Base-by-base conservation (phyloP, 2,888 invertebrate genomes). In the Spicauda simplicius region DNA sequence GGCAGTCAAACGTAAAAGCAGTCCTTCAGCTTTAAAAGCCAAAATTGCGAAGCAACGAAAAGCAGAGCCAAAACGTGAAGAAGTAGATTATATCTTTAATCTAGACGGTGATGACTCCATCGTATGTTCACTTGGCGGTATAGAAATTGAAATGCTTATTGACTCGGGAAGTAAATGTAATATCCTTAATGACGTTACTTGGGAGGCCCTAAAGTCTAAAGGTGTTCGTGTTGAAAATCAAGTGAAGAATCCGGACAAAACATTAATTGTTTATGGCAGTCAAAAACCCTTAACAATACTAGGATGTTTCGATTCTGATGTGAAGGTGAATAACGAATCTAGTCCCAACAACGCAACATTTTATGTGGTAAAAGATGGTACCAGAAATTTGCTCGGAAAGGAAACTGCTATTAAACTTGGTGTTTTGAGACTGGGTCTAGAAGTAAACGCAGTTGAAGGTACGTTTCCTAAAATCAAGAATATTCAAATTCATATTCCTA, bases 131-230 rank as follows among this genome's bases (percentile, higher is more conserved):
- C 8, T 41, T 7, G 41, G 41, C 2, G 11, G 12, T 12, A 12
- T 41, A 2, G 12, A 41, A 10, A 41, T 41, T 41, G 11, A 52
- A 2, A 72, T 76, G 74, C 33, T 76, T 1, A 71, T 74, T 20
- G 74, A 74, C 18, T 76, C 76, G 10, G 73, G 74, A 1, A 72
- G 76, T 41, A 73, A 67, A 54, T 18, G 52, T 4, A 74, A 76
- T 64, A 59, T 76, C 19, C 66, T 76, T 0, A 61, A 72, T 7
- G 19, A 64, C 48, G 12, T 37, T 14, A 54, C 48, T 25, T 53
- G 69, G 59, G 59, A n/a, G n/a, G n/a, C n/a, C n/a, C n/a, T n/a
- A 68, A 33, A 41, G 56, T 6, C 41, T 63, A 63, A 68, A 37
- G 30, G 63, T 33, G 25, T 18, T 59, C 16, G 45, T 18, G 33